Conservation (phyloP, 2,113 vertebrate genomes). For the Xenopus tropicalis region UCB_Xtro_10.0 CM004450.2:81547001-81547500, state of each 20-base stretch:
- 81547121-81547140: constrained; percentile 27
- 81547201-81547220: constrained; percentile 11
- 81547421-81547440: too few species aligned
- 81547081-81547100: background rate
- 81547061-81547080: background rate
- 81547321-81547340: background rate
- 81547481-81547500: too few species aligned
- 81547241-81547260: background rate
- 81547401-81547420: too few species aligned
- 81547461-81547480: too few species aligned
- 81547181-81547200: constrained; percentile 14
- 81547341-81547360: background rate
- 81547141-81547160: background rate
- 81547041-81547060: background rate
- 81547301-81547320: background rate
- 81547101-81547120: background rate
- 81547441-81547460: too few species aligned
- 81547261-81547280: background rate
- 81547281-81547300: background rate
- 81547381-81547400: too few species aligned
- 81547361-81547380: too few species aligned
- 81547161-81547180: background rate
- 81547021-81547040: background rate
- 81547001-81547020: background rate
- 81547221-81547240: constrained; percentile 17